These are phyloP conservation scores for Corbicula japonica DNA, from an alignment of 2,888 invertebrate genomes.

Conservation along the genomic window DNA sequence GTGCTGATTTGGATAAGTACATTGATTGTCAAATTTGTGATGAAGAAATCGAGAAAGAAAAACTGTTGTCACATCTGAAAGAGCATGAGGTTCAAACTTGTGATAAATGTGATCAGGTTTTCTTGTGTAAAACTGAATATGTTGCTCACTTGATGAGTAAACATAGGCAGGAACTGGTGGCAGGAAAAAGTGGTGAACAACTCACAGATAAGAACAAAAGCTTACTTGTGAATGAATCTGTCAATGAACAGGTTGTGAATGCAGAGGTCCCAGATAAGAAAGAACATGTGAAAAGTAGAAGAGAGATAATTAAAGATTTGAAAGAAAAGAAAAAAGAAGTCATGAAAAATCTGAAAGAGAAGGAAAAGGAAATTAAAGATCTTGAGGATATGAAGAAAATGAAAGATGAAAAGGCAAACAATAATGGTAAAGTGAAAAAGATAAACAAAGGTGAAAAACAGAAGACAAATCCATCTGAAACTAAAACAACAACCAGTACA, in stretches of 20 bases:
- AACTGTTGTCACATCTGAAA: conserved; percentile 50
- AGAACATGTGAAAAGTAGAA: conserved; percentile 12
- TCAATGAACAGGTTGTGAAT: too few relatives aligned
- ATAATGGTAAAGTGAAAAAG: not conserved
- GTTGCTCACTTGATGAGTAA: conserved; percentile 58
- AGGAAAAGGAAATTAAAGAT: conserved; percentile 26
- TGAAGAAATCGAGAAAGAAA: conserved; percentile 44
- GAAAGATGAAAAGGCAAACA: conserved; percentile 9
- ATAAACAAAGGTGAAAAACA: not conserved
- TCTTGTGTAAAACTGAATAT: conserved; percentile 58
- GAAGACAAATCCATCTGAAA: not conserved
- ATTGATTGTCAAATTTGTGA: conserved; percentile 64
- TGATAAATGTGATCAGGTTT: conserved; percentile 58
- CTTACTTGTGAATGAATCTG: too few relatives aligned
- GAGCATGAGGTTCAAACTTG: conserved; percentile 53
- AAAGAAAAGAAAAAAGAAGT: conserved; percentile 36
- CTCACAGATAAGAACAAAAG: conserved; percentile 8
- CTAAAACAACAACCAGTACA: not conserved
- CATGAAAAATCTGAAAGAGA: conserved; percentile 32
- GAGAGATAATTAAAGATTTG: conserved; percentile 31
- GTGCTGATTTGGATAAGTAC: conserved; percentile 24
- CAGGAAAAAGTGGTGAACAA: conserved; percentile 6
- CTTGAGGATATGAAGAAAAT: conserved; percentile 13
- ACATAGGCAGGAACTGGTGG: conserved; percentile 42
- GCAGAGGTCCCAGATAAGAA: not conserved